A percentile compares a stretch with the other conserved stretches of the same genome.
Evolutionary conservation across 2,888 invertebrate species (phyloP).

Genomic region (Eupithecia dodoneata): DNA sequence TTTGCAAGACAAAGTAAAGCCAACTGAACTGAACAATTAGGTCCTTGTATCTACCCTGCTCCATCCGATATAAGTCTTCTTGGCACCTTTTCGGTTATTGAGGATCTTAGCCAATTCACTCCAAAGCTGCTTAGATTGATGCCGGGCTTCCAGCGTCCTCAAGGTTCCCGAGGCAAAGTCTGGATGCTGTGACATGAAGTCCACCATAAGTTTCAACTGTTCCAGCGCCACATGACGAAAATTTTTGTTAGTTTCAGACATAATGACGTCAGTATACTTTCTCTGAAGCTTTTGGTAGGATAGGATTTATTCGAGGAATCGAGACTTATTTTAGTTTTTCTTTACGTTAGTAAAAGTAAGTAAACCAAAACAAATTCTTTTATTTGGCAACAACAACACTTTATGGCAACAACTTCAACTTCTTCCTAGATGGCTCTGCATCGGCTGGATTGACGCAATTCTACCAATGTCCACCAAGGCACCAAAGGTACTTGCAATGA

Average conservation of each 20-base stretch:
- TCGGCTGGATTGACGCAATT: no score
- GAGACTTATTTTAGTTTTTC: no score
- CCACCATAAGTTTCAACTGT: constrained; percentile 65
- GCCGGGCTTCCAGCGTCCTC: constrained; percentile 63
- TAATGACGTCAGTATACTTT: constrained; percentile 21
- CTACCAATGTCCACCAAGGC: no score
- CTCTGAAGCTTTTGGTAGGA: neutral
- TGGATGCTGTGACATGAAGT: constrained; percentile 69
- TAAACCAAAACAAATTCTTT: no score
- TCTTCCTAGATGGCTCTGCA: no score
- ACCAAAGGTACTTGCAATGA: no score
- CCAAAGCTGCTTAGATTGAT: constrained; percentile 66
- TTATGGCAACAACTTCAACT: no score
- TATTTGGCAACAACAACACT: no score
- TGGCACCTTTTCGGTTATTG: constrained; percentile 60
- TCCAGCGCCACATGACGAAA: constrained; percentile 62
- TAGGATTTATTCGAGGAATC: no score
- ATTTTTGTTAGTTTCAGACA: constrained; percentile 48
- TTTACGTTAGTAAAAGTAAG: no score
- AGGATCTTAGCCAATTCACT: constrained; percentile 60
- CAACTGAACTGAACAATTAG: neutral
- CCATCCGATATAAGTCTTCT: constrained; percentile 67
- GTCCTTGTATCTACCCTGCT: constrained; percentile 60
- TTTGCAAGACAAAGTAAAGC: neutral
- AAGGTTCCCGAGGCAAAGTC: constrained; percentile 66